Conservation (phyloP, 1,140 invertebrate genomes). For the Zeugodacus cucurbitae region DNA sequence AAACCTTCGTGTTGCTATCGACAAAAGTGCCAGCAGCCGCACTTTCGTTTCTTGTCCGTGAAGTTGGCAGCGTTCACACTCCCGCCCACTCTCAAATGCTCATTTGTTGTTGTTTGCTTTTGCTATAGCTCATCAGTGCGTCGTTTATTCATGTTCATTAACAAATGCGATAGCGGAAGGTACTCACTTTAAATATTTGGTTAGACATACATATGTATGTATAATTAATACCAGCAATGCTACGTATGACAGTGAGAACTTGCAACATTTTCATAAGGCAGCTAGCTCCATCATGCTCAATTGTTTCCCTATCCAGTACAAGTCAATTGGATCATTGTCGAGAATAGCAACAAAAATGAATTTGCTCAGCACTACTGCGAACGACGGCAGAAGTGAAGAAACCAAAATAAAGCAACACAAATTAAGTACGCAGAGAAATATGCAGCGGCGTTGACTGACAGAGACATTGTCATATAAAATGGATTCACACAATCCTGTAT, state of each 20-base stretch:
- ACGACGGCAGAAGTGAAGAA: conserved; percentile 48
- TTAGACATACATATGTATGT: neutral
- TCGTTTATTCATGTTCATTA: neutral
- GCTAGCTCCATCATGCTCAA: conserved; percentile 1
- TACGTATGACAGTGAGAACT: neutral
- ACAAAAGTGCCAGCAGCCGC: neutral
- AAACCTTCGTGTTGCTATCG: conserved; percentile 7
- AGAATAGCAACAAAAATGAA: conserved; percentile 62
- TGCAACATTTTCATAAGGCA: conserved; percentile 35
- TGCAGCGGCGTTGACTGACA: neutral
- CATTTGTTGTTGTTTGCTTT: neutral
- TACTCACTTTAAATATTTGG: neutral
- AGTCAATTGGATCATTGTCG: conserved; percentile 62
- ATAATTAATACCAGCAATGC: neutral
- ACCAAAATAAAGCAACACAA: neutral
- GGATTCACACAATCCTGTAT: neutral
- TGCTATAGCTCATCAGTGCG: neutral
- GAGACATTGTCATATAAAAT: no score
- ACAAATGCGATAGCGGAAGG: neutral
- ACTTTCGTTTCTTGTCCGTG: conserved; percentile 1
- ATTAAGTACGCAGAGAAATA: neutral
- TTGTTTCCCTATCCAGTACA: conserved; percentile 24
- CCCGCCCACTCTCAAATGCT: neutral
- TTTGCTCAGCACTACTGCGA: conserved; percentile 40
- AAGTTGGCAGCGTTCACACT: neutral